Conservation (phyloP, 1,140 invertebrate genomes). For the Listronotus bonariensis region DNA sequence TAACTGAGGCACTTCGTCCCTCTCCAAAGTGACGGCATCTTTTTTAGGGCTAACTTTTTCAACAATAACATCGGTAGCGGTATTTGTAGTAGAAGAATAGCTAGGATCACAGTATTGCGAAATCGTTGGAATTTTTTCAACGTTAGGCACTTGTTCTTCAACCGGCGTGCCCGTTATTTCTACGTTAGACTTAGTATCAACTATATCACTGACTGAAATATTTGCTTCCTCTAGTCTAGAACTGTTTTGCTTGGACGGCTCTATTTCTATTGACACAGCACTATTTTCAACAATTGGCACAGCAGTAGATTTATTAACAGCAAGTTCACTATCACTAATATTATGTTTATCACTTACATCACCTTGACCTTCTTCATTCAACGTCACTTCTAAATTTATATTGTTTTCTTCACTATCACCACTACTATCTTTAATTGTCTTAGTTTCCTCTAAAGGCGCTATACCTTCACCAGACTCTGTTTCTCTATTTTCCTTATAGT, state of each 20-base stretch:
- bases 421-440: constrained; percentile 20
- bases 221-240: constrained; percentile 60
- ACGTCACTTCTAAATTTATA: constrained; percentile 3
- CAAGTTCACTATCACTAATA: constrained; percentile 43
- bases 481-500: constrained; percentile 12
- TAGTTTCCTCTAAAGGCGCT: constrained; percentile 25
- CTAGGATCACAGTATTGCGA: constrained; percentile 73
- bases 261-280: constrained; percentile 58
- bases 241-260: constrained; percentile 64
- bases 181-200: constrained; percentile 52
- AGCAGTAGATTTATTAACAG: constrained; percentile 43
- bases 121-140: constrained; percentile 72
- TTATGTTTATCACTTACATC: constrained; percentile 40
- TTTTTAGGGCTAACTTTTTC: constrained; percentile 57
- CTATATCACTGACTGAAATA: constrained; percentile 43
- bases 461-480: not conserved
- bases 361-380: constrained; percentile 31
- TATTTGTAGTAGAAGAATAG: constrained; percentile 53
- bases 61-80: constrained; percentile 55
- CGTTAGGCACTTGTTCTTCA: constrained; percentile 62
- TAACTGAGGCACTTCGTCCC: constrained; percentile 9
- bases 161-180: constrained; percentile 52
- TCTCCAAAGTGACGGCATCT: constrained; percentile 48
- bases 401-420: constrained; percentile 18
- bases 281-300: constrained; percentile 57